Conservation (phyloP, 1,140 invertebrate genomes). For the Penaeus chinensis region DNA sequence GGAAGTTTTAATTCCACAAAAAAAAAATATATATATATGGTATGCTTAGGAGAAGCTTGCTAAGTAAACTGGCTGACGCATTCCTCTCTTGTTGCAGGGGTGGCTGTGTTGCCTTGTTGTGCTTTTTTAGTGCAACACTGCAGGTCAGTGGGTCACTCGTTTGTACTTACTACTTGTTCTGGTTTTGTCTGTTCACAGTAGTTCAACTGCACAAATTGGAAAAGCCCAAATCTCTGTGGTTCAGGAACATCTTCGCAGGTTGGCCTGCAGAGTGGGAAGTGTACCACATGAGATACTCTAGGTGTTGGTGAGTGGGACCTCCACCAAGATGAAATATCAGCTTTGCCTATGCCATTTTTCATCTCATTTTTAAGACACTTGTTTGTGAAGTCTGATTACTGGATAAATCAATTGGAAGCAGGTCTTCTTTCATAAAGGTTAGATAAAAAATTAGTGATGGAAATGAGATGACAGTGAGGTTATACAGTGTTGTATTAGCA, state of each 20-base stretch:
- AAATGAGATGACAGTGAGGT: no score
- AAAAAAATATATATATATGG: slow-evolving; percentile 29
- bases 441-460: no score
- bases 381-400: background rate
- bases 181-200: slow-evolving; percentile 61
- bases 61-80: slow-evolving; percentile 59
- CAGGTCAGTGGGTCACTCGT: slow-evolving; percentile 62
- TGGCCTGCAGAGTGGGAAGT: slow-evolving; percentile 23
- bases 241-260: slow-evolving; percentile 22
- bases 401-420: no score
- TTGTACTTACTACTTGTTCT: slow-evolving; percentile 62
- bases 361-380: background rate
- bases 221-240: slow-evolving; percentile 49
- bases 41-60: slow-evolving; percentile 57
- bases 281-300: slow-evolving; percentile 33
- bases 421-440: no score
- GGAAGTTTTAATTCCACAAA: slow-evolving; percentile 49
- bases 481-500: no score
- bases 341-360: background rate
- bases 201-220: slow-evolving; percentile 57
- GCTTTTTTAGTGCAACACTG: slow-evolving; percentile 61
- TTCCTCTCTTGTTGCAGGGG: slow-evolving; percentile 61
- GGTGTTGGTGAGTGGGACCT: slow-evolving; percentile 32
- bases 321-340: slow-evolving; percentile 11
- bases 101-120: slow-evolving; percentile 62